These are phyloP conservation scores for Ceyx cyanopectus DNA, from an alignment of 2,113 vertebrate species.

Conservation along the genomic window DNA sequence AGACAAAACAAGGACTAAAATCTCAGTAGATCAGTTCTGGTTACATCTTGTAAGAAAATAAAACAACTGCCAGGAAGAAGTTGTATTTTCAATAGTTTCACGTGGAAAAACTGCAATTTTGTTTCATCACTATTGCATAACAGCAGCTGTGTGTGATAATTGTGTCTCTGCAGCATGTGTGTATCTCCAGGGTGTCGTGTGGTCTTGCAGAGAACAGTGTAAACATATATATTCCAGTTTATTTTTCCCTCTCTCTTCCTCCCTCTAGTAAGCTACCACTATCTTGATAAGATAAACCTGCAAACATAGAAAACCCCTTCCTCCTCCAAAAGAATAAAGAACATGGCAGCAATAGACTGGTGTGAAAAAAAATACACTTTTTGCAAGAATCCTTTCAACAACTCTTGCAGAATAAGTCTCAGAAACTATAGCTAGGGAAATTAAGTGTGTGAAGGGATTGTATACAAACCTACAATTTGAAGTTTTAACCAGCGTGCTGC, in stretches of 20 bases:
- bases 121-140: neutral
- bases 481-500: neutral
- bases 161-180: neutral
- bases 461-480: neutral
- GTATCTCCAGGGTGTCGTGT: neutral
- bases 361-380: neutral
- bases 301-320: neutral
- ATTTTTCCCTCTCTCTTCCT: neutral
- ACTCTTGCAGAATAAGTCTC: neutral
- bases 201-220: neutral
- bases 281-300: neutral
- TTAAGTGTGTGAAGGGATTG: neutral
- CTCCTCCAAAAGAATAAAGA: neutral
- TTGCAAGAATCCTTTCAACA: neutral
- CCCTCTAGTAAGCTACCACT: neutral
- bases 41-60: slow-evolving; percentile 46
- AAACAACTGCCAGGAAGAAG: slow-evolving; percentile 36
- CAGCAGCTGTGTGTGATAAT: neutral
- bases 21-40: slow-evolving; percentile 26
- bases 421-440: neutral
- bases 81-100: slow-evolving; percentile 44
- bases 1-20: no score
- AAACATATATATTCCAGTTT: neutral
- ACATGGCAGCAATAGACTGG: neutral
- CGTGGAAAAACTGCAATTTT: slow-evolving; percentile 39